Evolutionary conservation across 2,797 vertebrate species (phyloP).

Genomic region (Schizopygopsis malacanthus): DNA sequence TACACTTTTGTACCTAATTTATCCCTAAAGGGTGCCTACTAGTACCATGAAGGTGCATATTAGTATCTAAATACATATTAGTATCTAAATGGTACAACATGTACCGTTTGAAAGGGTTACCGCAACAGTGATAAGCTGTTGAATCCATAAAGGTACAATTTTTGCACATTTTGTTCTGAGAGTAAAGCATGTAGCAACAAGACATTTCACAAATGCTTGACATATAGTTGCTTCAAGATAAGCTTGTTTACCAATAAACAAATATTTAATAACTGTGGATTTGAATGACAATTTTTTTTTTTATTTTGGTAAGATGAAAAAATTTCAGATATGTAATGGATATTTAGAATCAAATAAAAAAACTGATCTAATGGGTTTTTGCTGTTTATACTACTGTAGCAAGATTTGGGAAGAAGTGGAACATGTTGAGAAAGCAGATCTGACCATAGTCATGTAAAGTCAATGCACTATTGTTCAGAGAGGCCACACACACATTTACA

Average conservation of each 20-base stretch:
- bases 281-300: not conserved
- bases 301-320: not conserved
- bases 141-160: not conserved
- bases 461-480: not conserved
- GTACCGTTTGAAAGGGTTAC: not conserved
- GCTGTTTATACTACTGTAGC: not conserved
- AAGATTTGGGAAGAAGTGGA: not conserved
- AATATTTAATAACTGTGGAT: not conserved
- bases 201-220: not conserved
- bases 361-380: not conserved
- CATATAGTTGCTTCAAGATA: not conserved
- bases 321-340: not conserved
- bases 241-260: not conserved
- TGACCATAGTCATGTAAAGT: not conserved
- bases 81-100: not conserved
- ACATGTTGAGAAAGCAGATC: not conserved
- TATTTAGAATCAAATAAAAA: not conserved
- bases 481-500: constrained; percentile 8
- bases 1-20: not conserved
- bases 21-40: not conserved
- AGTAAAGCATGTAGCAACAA: not conserved
- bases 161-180: not conserved
- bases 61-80: not conserved
- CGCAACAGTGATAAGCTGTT: not conserved
- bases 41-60: not conserved